Base-by-base conservation (phyloP, 1,140 invertebrate genomes). In the Drosophila santomea region DNA sequence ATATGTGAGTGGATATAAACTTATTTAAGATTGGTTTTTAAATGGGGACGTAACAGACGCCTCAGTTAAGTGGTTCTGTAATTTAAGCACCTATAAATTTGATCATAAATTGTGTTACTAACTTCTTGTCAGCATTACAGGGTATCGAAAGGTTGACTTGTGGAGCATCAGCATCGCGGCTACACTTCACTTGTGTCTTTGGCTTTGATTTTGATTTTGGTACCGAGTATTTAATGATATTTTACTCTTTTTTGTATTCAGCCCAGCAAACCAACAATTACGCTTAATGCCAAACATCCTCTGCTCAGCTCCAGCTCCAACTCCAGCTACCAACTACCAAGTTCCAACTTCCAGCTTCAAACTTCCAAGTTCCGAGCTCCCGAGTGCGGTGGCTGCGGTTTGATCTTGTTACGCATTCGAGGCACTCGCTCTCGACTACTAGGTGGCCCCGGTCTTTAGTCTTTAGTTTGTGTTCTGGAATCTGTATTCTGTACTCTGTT, bases 221-320 rank as follows among this genome's bases (percentile, higher is more conserved):
- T 86, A 86, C 74, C 47, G 64, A 86, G 83, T 89, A 88, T 88
- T 88, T 88, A 83, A 88, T 89, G 84, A 83, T 88, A 82, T 78
- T 86, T 75, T 51, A 61, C 54, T 72, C 45, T 48, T 64, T 43
- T 68, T 51, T 43, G 62, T 51, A 36, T 68, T 68, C 28, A 69
- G 62, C 62, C 62, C 63, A 77, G 84, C 80, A 74, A 89, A 50
- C 77, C 80, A 88, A 80, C 84, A 88, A 88, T 88, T 88, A 88
- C 84, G 80, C 77, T 88, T 88, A 88, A 88, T 88, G 80, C 84
- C 84, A 88, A 88, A 88, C 83, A 88, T 88, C 83, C 83, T 88
- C 80, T 83, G 81, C 66, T 17, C 23, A 41, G n/a, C n/a, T 45
- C 12, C 41, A 20, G 20, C 20, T 20, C 20, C 20, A 1, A 2